phyloP scores from a whole-genome alignment of 2,888 invertebrate species.

The Acrocera orbiculus region DNA sequence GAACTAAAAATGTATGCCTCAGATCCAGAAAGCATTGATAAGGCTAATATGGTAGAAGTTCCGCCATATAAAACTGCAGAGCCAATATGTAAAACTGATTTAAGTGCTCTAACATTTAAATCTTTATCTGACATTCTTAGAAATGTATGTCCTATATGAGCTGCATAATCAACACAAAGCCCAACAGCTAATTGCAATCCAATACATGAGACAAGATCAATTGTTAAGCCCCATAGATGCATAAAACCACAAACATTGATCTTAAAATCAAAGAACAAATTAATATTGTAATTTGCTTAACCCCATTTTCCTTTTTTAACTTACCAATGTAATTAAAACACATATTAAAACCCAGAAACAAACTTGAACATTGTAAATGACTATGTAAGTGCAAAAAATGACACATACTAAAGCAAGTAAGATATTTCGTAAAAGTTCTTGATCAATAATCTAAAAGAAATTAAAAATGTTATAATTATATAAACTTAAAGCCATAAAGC shows the following conservation, averaged over 20 bases:
- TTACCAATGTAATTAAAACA: conserved; percentile 50
- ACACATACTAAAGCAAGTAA: conserved; percentile 58
- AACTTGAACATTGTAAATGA: conserved; percentile 59
- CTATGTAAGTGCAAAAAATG: conserved; percentile 55
- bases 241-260: conserved; percentile 58
- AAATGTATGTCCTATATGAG: conserved; percentile 66
- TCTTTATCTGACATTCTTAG: conserved; percentile 40
- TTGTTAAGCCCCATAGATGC: conserved; percentile 65
- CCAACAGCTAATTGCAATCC: conserved; percentile 65
- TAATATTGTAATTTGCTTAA: neutral
- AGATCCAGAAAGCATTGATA: conserved; percentile 50
- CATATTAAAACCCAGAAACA: conserved; percentile 64
- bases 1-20: conserved; percentile 59
- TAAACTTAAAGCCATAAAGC: too few relatives aligned
- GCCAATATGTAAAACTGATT: conserved; percentile 54
- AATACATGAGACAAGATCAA: conserved; percentile 66
- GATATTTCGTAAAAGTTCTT: conserved; percentile 59
- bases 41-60: conserved; percentile 55
- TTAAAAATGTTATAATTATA: too few relatives aligned
- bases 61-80: conserved; percentile 62
- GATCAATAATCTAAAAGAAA: conserved; percentile 39
- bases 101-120: conserved; percentile 39
- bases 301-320: neutral
- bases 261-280: conserved; percentile 18
- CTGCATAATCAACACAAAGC: conserved; percentile 68